Evolutionary conservation across 2,888 invertebrate species (phyloP), one percentile per base, ranked within the genome.

Genomic region (Xestia sexstrigata): DNA sequence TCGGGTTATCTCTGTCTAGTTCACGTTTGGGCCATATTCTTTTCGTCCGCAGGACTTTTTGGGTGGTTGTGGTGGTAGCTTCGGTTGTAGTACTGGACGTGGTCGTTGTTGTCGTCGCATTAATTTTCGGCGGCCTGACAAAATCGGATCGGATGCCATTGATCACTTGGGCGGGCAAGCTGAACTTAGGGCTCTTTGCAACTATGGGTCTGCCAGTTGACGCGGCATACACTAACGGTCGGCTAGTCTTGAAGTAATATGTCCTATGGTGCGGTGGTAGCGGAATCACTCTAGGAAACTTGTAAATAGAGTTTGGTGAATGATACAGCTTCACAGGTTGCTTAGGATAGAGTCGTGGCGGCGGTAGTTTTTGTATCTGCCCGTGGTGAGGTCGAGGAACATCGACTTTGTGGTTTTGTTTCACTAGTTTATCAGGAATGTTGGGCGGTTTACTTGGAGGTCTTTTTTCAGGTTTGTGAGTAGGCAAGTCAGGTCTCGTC

Each of bases 11-110:
- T 84, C 77, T 81, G 47, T 81, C 70, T 66, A 78, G 62, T 68
- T 82, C 70, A 83, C 92, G 93, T 81, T 95, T 95, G 15, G 96
- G 96, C 96, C 96, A 96, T 91, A 96, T 96, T 91, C 96, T 92
- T 90, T 96, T 96, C 63, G 94, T 96, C 89, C 97, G 93, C 79
- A 95, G 85, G 72, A 93, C 85, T 90, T 91, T 94, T 82, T 89
- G 90, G 4, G 96, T 95, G 23, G 96, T 95, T 11, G 95, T 92
- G 67, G 95, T 95, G 13, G 95, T 86, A 8, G 90, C 84, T 65
- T 87, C 88, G 23, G 91, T 93, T 17, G 95, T 92, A 9, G 95
- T 93, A 35, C 78, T 79, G 58, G 78, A 83, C 5, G 93, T 93
- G 17, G 93, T 91, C 17, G 93, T 91, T 13, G 91, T 91, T 45